Evolutionary conservation across 2,113 vertebrate genomes (phyloP).

Genomic region (Rhinolophus ferrumequinum): DNA sequence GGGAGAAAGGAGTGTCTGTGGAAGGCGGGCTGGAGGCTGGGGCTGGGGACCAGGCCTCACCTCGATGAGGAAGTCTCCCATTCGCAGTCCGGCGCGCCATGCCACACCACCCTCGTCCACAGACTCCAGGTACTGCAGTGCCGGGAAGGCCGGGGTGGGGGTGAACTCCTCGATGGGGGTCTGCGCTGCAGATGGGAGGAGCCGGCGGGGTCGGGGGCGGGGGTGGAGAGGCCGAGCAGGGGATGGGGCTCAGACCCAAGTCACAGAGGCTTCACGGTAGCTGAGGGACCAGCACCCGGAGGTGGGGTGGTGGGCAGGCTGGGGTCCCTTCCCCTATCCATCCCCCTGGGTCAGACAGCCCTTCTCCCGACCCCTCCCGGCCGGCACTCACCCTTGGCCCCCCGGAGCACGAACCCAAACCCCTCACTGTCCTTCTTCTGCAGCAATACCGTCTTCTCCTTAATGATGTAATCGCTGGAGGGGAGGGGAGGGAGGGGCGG

Average conservation of each 20-base stretch:
- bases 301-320: neutral
- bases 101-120: conserved; percentile 96
- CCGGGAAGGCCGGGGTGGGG: conserved; percentile 94
- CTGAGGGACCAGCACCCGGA: conserved; percentile 57
- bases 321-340: neutral
- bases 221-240: conserved; percentile 78
- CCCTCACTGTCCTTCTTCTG: conserved; percentile 98
- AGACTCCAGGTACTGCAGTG: conserved; percentile 94
- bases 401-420: conserved; percentile 95
- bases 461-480: conserved; percentile 95
- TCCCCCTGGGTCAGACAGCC: conserved; percentile 69
- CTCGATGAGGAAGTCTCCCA: conserved; percentile 97
- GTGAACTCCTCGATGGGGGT: conserved; percentile 96
- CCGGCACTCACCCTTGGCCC: conserved; percentile 92
- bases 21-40: neutral
- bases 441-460: conserved; percentile 95
- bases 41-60: conserved; percentile 75
- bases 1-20: no score
- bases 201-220: conserved; percentile 78
- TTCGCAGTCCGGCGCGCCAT: conserved; percentile 94
- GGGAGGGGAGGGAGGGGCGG: neutral
- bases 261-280: conserved; percentile 58
- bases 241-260: conserved; percentile 81
- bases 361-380: neutral
- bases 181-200: conserved; percentile 89